Base-by-base conservation (phyloP, 2,888 invertebrate genomes). In the Chloroclysta siterata region DNA sequence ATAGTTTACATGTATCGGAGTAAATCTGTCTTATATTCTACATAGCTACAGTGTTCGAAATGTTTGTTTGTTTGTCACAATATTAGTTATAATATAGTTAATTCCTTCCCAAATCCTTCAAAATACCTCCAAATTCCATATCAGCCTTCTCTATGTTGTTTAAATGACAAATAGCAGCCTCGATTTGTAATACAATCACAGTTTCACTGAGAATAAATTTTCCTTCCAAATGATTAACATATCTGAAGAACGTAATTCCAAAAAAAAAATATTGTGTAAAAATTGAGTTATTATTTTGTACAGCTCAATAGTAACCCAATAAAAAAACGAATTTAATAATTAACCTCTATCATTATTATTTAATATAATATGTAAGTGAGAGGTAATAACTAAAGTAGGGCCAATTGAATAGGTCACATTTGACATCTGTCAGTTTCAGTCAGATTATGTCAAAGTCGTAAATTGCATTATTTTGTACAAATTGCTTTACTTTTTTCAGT, bases 121-220 rank as follows among this genome's bases (percentile, higher is more conserved):
- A 68, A 71, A 72, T 69, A 71, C 72, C 63, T 56, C 66, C 69
- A 74, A 76, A 70, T 75, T 72, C 73, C 70, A 61, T 60, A 63
- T 74, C 74, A 77, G 75, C 70, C 74, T 76, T 74, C 70, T 68
- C 22, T 50, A 56, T 29, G 39, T 55, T 54, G 54, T 51, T 62
- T 22, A 65, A 66, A 67, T 60, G 66, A 67, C 67, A 65, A 59
- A 59, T 54, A 68, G 64, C 71, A 71, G 66, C 72, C 72, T 72
- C 70, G 17, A 44, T 58, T 61, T 57, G 13, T 58, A 68, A 61
- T 61, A 59, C 63, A 66, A 66, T 59, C 75, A 80, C 81, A 84
- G 82, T 83, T 70, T 71, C 47, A 83, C 81, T 82, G 80, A 76
- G 77, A 62, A 61, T 66, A 69, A 66, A 69, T 60, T 54, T 44